Conservation (phyloP, 1,140 invertebrate species). For the Papilio xuthus region DNA sequence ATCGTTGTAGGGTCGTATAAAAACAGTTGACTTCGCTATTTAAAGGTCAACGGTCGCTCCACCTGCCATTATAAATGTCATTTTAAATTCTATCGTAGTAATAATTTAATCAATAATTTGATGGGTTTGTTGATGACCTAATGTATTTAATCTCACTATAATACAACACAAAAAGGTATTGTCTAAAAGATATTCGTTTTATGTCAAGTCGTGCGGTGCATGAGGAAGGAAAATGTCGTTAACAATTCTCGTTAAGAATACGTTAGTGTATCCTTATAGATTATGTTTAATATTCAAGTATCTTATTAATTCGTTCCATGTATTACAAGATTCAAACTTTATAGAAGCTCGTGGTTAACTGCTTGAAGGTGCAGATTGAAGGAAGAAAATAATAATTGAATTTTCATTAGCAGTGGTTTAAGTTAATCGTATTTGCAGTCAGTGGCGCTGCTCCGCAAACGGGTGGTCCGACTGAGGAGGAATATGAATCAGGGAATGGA, state of each 20-base stretch:
- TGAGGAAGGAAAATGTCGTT: neutral
- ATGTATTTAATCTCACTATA: no score
- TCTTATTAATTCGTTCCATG: neutral
- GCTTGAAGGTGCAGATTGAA: no score
- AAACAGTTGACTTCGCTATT: conserved; percentile 2
- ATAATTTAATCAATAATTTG: conserved; percentile 2
- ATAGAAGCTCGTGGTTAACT: neutral
- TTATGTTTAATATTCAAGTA: no score
- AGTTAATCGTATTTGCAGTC: conserved; percentile 39
- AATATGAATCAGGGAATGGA: conserved; percentile 97
- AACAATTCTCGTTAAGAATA: neutral
- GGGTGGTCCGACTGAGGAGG: conserved; percentile 87
- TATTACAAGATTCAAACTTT: neutral
- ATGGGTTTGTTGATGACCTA: neutral
- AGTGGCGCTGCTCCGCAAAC: conserved; percentile 37
- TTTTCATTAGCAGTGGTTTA: neutral
- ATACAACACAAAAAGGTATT: no score
- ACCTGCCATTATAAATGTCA: neutral
- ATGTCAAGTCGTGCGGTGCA: neutral
- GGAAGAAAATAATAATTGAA: no score
- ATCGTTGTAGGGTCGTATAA: neutral
- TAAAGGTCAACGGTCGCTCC: conserved; percentile 1
- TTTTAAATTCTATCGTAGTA: conserved; percentile 21
- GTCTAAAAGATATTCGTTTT: neutral
- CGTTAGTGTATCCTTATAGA: neutral